A percentile compares a stretch with the other conserved stretches of the same genome.
Conservation (phyloP, 2,888 invertebrate species). For the Mongoloraphidia duomilia region DNA sequence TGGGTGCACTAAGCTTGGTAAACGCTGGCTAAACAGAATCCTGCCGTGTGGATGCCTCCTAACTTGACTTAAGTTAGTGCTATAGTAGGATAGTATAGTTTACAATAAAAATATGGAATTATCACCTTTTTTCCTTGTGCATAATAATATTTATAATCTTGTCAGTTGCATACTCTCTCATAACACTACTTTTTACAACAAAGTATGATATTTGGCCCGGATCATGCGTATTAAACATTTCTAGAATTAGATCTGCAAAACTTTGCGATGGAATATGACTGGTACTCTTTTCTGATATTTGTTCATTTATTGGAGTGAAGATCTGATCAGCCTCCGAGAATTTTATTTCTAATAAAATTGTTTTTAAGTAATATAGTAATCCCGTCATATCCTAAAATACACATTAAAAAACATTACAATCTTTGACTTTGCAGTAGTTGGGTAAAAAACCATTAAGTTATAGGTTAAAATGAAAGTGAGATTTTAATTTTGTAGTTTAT, state of each 20-base stretch:
- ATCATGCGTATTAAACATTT: constrained; percentile 27
- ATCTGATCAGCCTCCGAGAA: constrained; percentile 31
- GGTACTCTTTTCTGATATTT: neutral
- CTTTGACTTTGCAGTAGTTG: neutral
- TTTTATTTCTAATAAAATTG: constrained; percentile 28
- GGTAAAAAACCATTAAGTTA: neutral
- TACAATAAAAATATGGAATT: constrained; percentile 2
- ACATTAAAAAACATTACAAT: constrained; percentile 1
- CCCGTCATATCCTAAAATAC: constrained; percentile 24
- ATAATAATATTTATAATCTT: constrained; percentile 34
- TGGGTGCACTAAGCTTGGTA: too few relatives aligned
- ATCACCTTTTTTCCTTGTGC: constrained; percentile 21
- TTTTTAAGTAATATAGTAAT: constrained; percentile 26
- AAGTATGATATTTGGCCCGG: constrained; percentile 33
- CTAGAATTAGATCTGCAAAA: constrained; percentile 28
- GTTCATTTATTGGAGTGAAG: constrained; percentile 19
- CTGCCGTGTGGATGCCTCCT: too few relatives aligned
- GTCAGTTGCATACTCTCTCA: constrained; percentile 40
- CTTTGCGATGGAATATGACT: neutral
- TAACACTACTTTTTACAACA: constrained; percentile 34
- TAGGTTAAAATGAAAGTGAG: neutral
- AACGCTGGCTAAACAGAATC: too few relatives aligned
- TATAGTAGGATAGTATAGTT: neutral
- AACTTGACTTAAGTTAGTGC: too few relatives aligned
- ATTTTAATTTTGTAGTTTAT: too few relatives aligned